phyloP scores from a whole-genome alignment of 1,140 invertebrate genomes.

The Procambarus clarkii region DNA sequence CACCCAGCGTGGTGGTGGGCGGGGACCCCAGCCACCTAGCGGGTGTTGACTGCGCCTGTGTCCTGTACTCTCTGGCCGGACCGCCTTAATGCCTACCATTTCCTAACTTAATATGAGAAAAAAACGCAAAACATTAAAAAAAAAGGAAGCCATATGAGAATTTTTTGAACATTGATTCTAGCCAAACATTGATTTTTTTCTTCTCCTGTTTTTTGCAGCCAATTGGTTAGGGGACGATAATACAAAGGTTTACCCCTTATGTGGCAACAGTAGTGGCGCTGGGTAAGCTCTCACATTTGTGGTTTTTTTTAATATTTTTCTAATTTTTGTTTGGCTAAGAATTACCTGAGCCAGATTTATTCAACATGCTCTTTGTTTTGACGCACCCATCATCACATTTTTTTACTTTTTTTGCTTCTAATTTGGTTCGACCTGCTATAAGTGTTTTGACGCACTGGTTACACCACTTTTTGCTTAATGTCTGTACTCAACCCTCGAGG shows the following conservation, averaged over 20 bases:
- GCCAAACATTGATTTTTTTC: conserved; percentile 46
- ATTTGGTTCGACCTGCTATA: not conserved
- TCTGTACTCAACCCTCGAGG: not conserved
- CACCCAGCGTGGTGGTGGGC: not conserved
- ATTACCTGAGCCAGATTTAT: conserved; percentile 31
- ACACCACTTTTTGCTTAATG: conserved; percentile 17
- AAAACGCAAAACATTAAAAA: conserved; percentile 18
- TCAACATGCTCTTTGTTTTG: conserved; percentile 46
- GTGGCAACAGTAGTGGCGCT: conserved; percentile 76
- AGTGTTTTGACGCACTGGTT: not conserved
- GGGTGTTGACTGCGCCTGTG: not conserved
- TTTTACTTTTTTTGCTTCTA: conserved; percentile 31
- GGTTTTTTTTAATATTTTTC: conserved; percentile 16
- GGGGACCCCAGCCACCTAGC: not conserved
- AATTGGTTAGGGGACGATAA: conserved; percentile 84
- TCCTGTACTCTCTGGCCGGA: no score
- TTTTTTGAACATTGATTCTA: conserved; percentile 25
- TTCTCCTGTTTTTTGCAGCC: conserved; percentile 78
- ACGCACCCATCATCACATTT: conserved; percentile 22
- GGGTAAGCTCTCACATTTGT: conserved; percentile 74
- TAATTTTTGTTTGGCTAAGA: conserved; percentile 38
- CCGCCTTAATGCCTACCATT: not conserved
- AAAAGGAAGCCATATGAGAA: conserved; percentile 10
- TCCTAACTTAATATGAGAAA: not conserved
- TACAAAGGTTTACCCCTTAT: conserved; percentile 80